A percentile compares a stretch with the other conserved stretches of the same genome.
Evolutionary conservation across 2,113 vertebrate genomes (phyloP).

Genomic region (Anser cygnoides): DNA sequence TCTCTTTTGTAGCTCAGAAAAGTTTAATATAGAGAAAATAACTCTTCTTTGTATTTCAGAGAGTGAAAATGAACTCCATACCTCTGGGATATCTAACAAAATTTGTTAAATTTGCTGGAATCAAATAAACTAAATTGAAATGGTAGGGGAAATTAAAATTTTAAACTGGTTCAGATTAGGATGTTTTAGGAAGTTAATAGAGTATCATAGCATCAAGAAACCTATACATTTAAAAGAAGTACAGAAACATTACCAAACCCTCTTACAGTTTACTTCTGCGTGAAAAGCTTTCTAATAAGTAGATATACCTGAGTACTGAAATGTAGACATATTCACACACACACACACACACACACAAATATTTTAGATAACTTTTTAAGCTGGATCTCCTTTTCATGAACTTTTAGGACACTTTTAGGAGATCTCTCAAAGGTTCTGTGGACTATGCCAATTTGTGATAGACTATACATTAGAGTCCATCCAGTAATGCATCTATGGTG

Average conservation of each 20-base stretch:
- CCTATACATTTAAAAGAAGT: neutral
- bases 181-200: neutral
- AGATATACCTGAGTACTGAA: neutral
- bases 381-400: neutral
- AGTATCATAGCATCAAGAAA: neutral
- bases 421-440: neutral
- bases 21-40: slow-evolving; percentile 46
- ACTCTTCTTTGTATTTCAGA: neutral
- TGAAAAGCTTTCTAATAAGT: neutral
- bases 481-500: neutral
- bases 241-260: neutral
- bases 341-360: neutral
- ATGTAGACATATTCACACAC: neutral
- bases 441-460: neutral
- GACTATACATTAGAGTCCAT: neutral
- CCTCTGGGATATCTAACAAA: neutral
- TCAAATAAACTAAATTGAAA: neutral
- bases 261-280: neutral
- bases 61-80: neutral
- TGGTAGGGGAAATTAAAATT: neutral
- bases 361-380: neutral
- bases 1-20: neutral
- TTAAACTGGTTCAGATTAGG: neutral
- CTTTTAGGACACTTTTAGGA: neutral
- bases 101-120: neutral